Base-by-base conservation (phyloP, 2,888 invertebrate genomes). In the Syrista parreyssii region DNA sequence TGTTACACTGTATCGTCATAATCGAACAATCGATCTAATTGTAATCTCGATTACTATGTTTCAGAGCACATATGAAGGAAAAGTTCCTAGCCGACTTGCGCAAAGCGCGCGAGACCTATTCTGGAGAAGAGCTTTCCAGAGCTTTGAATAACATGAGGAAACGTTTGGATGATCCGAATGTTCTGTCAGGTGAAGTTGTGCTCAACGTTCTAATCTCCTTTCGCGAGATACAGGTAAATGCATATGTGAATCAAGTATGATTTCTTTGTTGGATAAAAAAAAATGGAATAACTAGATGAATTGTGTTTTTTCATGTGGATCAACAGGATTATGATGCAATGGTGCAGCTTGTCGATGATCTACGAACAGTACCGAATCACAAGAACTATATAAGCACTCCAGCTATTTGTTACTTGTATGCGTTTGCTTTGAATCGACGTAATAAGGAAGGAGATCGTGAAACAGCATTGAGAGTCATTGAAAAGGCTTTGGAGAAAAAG, bases 371-470 rank as follows among this genome's bases (percentile, higher is more conserved):
- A 81, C 98, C 98, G 84, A 97, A 96, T 86, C 95, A 97, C 81
- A 96, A 96, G 89, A 97, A 97, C 90, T 97, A 97, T 90, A 95
- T 97, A 40, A 96, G 97, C 88, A 97, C 98, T 80, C 96, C 97
- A 30, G 96, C 97, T 82, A 98, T 99, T 88, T 95, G 96, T 91
- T 97, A 97, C 91, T 94, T 98, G 85, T 99, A 98, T 92, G 99
- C 99, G 2, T 99, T 99, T 92, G 99, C 99, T 36, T 93, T 99
- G 83, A 99, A 99, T 92, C 94, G 99, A 83, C 94, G 99, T 80
- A 98, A 99, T 90, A 96, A 96, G 86, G 95, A 96, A 86, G 99
- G 99, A 0, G 99, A 99, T 91, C 93, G 99, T 76, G 98, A 99
- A 88, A 97, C 96, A 88, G 99, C 99, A 0, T 92, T 99, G 55